These are phyloP conservation scores for Polylopha cassiicola DNA, from an alignment of 2,888 invertebrate genomes.

Conservation along the genomic window DNA sequence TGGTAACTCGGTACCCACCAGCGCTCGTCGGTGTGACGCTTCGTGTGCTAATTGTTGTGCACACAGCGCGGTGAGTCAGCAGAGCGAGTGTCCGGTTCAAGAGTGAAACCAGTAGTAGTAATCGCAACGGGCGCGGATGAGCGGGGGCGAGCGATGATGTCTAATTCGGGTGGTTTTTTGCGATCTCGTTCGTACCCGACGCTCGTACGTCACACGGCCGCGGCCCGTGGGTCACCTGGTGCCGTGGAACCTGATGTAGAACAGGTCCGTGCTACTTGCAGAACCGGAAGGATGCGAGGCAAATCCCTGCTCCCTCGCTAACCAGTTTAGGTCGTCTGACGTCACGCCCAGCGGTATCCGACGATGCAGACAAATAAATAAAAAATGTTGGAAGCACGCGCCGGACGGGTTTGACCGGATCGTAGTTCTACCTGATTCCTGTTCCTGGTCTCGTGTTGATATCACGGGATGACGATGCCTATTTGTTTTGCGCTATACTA, in stretches of 20 bases:
- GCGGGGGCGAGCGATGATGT: conserved; percentile 39
- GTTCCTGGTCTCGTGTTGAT: conserved; percentile 70
- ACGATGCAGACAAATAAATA: conserved; percentile 77
- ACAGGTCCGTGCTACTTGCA: conserved; percentile 73
- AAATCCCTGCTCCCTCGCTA: conserved; percentile 77
- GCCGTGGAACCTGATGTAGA: conserved; percentile 70
- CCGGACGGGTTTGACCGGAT: conserved; percentile 76
- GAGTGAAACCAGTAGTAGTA: conserved; percentile 43
- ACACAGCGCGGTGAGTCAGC: conserved; percentile 65
- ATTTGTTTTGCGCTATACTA: conserved; percentile 11
- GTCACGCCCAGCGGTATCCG: conserved; percentile 75
- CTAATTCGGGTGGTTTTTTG: conserved; percentile 44
- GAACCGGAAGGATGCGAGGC: conserved; percentile 77
- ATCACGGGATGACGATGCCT: conserved; percentile 25
- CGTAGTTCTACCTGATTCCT: conserved; percentile 77
- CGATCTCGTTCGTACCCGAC: conserved; percentile 31
- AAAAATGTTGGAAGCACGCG: conserved; percentile 78
- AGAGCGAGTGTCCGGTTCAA: conserved; percentile 50
- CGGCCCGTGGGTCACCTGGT: conserved; percentile 46
- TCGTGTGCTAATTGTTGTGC: conserved; percentile 70
- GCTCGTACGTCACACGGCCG: conserved; percentile 58
- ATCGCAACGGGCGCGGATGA: conserved; percentile 33
- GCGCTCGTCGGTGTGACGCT: conserved; percentile 62
- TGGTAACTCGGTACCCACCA: conserved; percentile 49
- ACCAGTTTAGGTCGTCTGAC: conserved; percentile 77